These are phyloP conservation scores for Hypena proboscidalis DNA, from an alignment of 2,888 invertebrate genomes.

Conservation along the genomic window DNA sequence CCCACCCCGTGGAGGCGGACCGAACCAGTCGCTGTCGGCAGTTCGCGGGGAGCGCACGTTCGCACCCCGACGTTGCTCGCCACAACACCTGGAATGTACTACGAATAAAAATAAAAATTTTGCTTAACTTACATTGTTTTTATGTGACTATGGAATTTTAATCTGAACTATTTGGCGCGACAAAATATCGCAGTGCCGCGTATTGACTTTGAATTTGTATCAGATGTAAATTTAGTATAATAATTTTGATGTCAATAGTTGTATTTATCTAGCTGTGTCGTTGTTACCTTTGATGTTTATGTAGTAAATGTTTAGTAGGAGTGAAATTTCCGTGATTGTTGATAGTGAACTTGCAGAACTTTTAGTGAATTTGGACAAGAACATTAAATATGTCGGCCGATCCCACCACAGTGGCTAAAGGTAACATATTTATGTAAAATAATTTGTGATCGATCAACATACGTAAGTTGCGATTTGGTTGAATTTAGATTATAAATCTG, in stretches of 20 bases:
- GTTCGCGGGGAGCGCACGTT: slow-evolving; percentile 49
- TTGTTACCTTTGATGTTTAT: slow-evolving; percentile 11
- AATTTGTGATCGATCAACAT: too few relatives aligned
- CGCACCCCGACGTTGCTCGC: slow-evolving; percentile 29
- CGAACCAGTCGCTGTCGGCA: slow-evolving; percentile 58
- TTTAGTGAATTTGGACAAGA: slow-evolving; percentile 36
- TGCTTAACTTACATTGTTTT: slow-evolving; percentile 16
- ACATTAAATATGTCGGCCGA: slow-evolving; percentile 60
- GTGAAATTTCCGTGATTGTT: slow-evolving; percentile 37
- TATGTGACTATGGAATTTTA: slow-evolving; percentile 8
- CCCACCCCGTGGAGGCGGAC: slow-evolving; percentile 34
- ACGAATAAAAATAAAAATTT: slow-evolving; percentile 27
- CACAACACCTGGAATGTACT: slow-evolving; percentile 41
- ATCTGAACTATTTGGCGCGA: slow-evolving; percentile 11
- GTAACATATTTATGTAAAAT: slow-evolving; percentile 46
- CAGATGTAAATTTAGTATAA: slow-evolving; percentile 16
- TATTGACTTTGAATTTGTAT: slow-evolving; percentile 14
- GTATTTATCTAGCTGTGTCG: slow-evolving; percentile 20
- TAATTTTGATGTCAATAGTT: too few relatives aligned
- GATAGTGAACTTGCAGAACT: slow-evolving; percentile 39
- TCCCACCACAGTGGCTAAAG: slow-evolving; percentile 65
- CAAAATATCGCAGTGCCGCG: slow-evolving; percentile 15
- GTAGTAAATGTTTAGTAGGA: slow-evolving; percentile 17
- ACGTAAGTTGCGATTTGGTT: too few relatives aligned
- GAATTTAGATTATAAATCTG: too few relatives aligned